These are phyloP conservation scores for Bufo bufo DNA, from an alignment of 2,113 vertebrate genomes.

Conservation along the genomic window DNA sequence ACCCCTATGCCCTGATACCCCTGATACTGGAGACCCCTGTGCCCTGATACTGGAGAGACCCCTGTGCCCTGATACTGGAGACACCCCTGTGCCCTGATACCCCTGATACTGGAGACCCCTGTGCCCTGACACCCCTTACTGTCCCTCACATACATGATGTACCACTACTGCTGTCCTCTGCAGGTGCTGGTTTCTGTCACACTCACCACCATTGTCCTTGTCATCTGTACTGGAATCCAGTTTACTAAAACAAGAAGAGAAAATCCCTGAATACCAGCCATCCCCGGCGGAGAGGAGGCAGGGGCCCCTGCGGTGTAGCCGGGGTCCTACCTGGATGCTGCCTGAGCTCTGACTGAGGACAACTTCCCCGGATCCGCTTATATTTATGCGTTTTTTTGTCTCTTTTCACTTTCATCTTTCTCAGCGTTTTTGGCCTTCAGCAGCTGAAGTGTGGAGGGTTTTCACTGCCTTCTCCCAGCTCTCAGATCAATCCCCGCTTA, in stretches of 20 bases:
- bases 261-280: background rate
- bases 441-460: conserved; percentile 16
- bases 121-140: too few relatives aligned
- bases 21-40: too few relatives aligned
- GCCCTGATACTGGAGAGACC: too few relatives aligned
- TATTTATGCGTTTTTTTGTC: conserved; percentile 12
- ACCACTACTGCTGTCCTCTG: too few relatives aligned
- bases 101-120: too few relatives aligned
- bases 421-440: background rate
- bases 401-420: background rate
- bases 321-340: too few relatives aligned
- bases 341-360: background rate
- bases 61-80: too few relatives aligned
- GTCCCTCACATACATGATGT: too few relatives aligned
- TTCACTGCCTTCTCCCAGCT: background rate
- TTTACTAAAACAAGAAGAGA: background rate
- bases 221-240: background rate
- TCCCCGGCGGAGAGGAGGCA: background rate
- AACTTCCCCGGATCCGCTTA: background rate
- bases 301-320: too few relatives aligned
- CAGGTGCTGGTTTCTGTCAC: background rate
- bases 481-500: background rate
- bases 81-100: too few relatives aligned
- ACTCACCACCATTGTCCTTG: background rate
- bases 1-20: too few relatives aligned